Base-by-base conservation (phyloP, 1,140 invertebrate genomes). In the Ceratina calcarata region DNA sequence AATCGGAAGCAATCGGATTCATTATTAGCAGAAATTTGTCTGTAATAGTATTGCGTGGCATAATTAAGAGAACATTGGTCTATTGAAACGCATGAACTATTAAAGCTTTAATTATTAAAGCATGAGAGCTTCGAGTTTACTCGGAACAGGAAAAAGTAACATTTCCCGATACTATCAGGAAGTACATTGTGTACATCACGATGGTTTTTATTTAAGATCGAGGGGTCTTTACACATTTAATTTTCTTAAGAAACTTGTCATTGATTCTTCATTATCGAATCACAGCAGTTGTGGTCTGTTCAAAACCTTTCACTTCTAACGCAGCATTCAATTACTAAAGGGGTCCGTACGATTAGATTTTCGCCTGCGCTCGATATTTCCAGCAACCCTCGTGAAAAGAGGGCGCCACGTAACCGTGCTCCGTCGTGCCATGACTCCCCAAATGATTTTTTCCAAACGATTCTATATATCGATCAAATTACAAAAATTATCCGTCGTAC, bases 341-440 rank as follows among this genome's bases (percentile, higher is more conserved):
- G 71, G 68, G 69, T 72, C 37, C 24, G 45, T 53, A 51, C 55
- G 53, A 79, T 79, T 74, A 73, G 71, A 79, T 79, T 66, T 71
- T 85, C 68, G 70, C 72, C 62, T 70, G 69, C 72, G 80, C 75
- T 86, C 83, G 71, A 85, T 79, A 79, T 71, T 75, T 70, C 57
- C 75, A 80, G 78, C 84, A 51, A 75, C 65, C 69, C 70, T 85
- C 73, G 62, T 70, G 73, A 64, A 79, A 85, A 85, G 84, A 86
- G 83, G 84, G 84, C 84, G 84, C 84, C 84, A 86, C 84, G 71
- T 78, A 80, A 86, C 84, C 80, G 77, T 73, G 74, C 60, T 2
- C 53, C 60, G 58, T 69, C 37, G 7, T 32, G 24, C 27, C 64
- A 24, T 37, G 53, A 57, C 45, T 57, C n/a, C 37, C 58, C 49